Evolutionary conservation across 2,113 vertebrate species (phyloP).

Genomic region (Shinisaurus crocodilurus): DNA sequence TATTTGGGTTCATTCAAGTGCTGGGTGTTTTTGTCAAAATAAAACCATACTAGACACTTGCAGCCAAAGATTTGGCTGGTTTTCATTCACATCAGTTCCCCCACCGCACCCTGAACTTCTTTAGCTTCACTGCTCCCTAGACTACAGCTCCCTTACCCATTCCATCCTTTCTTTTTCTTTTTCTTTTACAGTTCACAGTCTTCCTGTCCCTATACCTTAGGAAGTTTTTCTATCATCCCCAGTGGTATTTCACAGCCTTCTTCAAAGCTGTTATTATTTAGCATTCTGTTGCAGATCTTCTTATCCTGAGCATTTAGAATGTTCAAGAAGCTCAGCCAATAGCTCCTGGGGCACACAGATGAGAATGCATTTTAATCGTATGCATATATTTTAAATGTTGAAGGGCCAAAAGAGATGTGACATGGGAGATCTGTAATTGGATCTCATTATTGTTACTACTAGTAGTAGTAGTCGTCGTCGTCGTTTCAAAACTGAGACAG

Average conservation of each 20-base stretch:
- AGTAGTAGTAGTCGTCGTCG: too few species aligned
- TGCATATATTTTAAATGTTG: not conserved
- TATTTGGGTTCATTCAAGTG: conserved; percentile 4
- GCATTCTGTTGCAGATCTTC: not conserved
- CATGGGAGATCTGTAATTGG: not conserved
- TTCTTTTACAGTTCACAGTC: too few species aligned
- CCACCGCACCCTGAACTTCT: too few species aligned
- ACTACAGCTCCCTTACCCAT: not conserved
- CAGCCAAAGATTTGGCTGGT: not conserved
- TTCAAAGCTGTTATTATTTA: not conserved
- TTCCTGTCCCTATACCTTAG: not conserved
- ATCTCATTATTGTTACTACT: not conserved
- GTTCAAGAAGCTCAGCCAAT: not conserved
- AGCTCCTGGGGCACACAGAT: not conserved
- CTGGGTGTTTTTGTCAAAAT: not conserved
- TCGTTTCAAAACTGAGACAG: not conserved
- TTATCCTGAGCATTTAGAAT: not conserved
- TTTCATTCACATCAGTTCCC: not conserved
- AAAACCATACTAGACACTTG: not conserved
- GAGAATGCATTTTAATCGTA: not conserved
- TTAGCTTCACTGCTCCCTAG: not conserved
- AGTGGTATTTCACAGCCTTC: not conserved
- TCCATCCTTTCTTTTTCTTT: too few species aligned
- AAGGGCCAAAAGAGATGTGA: not conserved
- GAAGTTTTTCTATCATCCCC: not conserved